Conservation (phyloP, 64 coral and sea anemone species). For the Trachythela sp. region DNA sequence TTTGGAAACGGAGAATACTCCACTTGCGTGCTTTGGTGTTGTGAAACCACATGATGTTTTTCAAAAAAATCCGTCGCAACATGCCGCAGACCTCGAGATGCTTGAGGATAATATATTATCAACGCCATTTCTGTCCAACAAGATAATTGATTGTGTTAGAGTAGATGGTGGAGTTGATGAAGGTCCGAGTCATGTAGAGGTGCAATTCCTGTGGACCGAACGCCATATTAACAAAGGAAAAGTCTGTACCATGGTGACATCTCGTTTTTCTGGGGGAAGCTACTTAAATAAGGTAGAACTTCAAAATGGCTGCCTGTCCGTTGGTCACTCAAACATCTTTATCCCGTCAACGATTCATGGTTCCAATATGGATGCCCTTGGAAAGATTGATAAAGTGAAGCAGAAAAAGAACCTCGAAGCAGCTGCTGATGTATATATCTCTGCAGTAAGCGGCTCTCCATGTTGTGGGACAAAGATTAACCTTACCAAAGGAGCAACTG, state of each 20-base stretch:
- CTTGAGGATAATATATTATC: neutral
- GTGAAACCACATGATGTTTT: neutral
- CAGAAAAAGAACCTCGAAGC: conserved; percentile 40
- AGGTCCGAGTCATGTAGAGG: neutral
- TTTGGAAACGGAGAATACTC: neutral
- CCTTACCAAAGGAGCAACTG: conserved; percentile 39
- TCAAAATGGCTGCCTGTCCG: conserved; percentile 30
- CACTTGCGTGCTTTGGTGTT: neutral
- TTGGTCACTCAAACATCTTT: conserved; percentile 28
- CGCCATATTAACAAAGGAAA: neutral
- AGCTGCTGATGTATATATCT: conserved; percentile 35
- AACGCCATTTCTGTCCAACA: neutral
- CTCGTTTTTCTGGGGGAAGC: conserved; percentile 33
- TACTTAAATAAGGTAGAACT: conserved; percentile 32
- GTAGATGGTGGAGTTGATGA: conserved; percentile 3
- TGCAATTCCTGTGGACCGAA: conserved; percentile 12
- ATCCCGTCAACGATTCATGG: conserved; percentile 32
- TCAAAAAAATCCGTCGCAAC: neutral
- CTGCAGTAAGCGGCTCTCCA: conserved; percentile 31
- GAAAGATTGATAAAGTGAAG: conserved; percentile 33
- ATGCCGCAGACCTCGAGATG: neutral
- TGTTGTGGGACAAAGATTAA: conserved; percentile 43
- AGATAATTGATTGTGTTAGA: neutral
- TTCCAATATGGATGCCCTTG: conserved; percentile 17
- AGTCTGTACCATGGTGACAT: conserved; percentile 20